Conservation (phyloP, 1,140 invertebrate genomes). For the Linepithema humile region DNA sequence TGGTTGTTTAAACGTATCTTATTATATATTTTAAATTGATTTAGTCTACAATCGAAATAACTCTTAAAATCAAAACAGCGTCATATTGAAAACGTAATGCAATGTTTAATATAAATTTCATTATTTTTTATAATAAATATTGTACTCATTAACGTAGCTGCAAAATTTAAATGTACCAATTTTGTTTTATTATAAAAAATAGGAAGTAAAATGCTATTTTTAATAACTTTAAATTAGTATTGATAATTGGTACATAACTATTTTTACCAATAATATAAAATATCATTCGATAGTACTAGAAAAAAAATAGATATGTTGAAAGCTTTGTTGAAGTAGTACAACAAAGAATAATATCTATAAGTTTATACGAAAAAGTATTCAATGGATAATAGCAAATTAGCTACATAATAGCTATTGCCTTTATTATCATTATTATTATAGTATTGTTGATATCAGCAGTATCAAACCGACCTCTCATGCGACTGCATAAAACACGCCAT, state of each 20-base stretch:
- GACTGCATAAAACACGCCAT: not conserved
- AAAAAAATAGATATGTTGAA: too few species aligned
- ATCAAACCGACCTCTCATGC: not conserved
- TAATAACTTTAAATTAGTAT: not conserved
- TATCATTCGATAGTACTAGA: not conserved
- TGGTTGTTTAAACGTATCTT: not conserved
- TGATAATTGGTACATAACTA: not conserved
- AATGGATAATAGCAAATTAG: not conserved
- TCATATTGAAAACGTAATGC: not conserved
- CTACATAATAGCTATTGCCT: not conserved
- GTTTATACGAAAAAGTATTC: not conserved
- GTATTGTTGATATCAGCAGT: not conserved
- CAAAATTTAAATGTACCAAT: not conserved
- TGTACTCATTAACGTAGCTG: not conserved
- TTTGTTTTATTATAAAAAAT: not conserved
- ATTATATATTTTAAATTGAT: not conserved
- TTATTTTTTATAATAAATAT: too few species aligned
- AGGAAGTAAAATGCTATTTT: not conserved
- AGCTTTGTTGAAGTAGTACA: not conserved
- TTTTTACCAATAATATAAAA: not conserved
- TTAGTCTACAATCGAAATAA: not conserved
- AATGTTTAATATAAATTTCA: not conserved
- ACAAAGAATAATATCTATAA: not conserved
- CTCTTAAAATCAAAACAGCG: not conserved
- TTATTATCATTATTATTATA: not conserved